Evolutionary conservation across 2,113 vertebrate genomes (phyloP), one percentile per base, ranked within the genome.

Genomic region (Percina caprodes): DNA sequence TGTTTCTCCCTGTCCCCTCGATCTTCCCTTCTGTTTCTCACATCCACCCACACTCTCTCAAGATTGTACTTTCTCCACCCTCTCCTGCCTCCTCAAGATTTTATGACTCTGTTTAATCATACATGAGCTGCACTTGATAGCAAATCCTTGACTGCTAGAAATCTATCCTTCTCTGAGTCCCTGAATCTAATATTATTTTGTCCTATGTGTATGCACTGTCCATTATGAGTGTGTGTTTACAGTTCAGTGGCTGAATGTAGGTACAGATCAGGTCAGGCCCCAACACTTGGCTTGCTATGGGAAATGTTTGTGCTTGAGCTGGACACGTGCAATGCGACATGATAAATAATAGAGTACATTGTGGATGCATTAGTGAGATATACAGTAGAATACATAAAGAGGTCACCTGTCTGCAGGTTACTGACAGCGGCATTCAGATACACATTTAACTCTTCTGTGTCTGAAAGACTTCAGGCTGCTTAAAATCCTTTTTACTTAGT

Each of bases 51-150:
- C 90, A 78, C 67, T 71, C 82, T 76, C 83, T 87, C 86, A 42
- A 49, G 81, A 76, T 79, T 87, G 75, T 77, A 82, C 80, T 79
- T 83, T 79, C 84, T 81, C 80, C 83, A 71, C 78, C 69, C 79
- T 87, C 82, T 74, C 24, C 79, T 83, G 65, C 79, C 84, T 92
- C 74, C 83, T 92, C 84, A 92, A 92, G 73, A 91, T 92, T 94
- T 93, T 78, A 92, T 93, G 87, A 89, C 84, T 78, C 60, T 81
- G 74, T 85, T 95, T 79, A 95, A 94, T 93, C 82, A 93, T 92
- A 90, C 87, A 92, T 93, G 87, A 90, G 89, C 81, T 79, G 61
- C 85, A 84, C 76, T 87, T 88, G 80, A 92, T 93, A 85, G 86
- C 67, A 72, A 54, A 77, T 79, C 87, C 87, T 77, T 60, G 33